These are phyloP conservation scores for Onthophagus sagittarius DNA, from an alignment of 2,888 invertebrate species.

Conservation along the genomic window DNA sequence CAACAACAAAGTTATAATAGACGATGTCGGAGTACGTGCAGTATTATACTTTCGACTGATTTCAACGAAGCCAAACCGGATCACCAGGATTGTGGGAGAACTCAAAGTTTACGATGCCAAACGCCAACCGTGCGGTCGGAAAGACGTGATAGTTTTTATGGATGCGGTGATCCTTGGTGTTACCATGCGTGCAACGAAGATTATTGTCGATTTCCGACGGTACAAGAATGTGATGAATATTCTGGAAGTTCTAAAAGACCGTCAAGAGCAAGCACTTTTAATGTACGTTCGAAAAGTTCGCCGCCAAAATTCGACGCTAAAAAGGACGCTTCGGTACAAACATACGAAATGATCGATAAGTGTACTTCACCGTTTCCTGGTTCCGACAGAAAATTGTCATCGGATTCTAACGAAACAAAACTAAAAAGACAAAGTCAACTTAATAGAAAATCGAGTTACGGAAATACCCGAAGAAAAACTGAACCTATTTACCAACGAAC, in stretches of 20 bases:
- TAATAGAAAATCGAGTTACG: conserved; percentile 31
- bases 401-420: conserved; percentile 23
- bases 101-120: conserved; percentile 48
- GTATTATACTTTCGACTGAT: conserved; percentile 59
- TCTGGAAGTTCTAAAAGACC: conserved; percentile 33
- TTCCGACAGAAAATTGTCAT: conserved; percentile 30
- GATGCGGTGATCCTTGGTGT: conserved; percentile 51
- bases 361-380: conserved; percentile 45
- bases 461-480: conserved; percentile 33
- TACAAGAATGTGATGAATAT: conserved; percentile 47
- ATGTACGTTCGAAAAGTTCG: conserved; percentile 37
- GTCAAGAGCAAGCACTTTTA: conserved; percentile 41
- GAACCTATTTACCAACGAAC: conserved; percentile 37
- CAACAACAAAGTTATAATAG: conserved; percentile 48
- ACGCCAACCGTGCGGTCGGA: conserved; percentile 41
- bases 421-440: conserved; percentile 26
- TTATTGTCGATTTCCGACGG: conserved; percentile 41
- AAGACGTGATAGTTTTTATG: conserved; percentile 33
- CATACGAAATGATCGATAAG: conserved; percentile 49
- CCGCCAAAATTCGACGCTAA: conserved; percentile 34
- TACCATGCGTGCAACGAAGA: conserved; percentile 43
- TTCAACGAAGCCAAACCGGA: conserved; percentile 43
- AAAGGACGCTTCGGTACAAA: conserved; percentile 55
- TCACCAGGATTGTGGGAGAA: conserved; percentile 39
- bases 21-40: conserved; percentile 65